Conservation (phyloP, 2,797 vertebrate genomes). For the Epinephelus malabaricus region DNA sequence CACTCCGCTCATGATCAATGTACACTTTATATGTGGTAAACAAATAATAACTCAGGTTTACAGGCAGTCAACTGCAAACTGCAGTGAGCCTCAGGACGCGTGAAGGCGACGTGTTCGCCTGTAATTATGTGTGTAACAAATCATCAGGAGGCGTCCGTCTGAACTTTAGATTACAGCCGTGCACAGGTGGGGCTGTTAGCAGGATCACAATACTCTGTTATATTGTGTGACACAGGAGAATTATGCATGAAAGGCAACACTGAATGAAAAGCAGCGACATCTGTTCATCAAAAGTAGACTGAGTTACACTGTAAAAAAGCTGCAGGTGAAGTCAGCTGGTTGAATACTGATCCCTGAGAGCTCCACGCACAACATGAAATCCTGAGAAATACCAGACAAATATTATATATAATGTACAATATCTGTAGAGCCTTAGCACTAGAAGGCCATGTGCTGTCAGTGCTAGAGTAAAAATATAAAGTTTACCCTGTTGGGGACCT, state of each 20-base stretch:
- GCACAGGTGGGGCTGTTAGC: constrained; percentile 51
- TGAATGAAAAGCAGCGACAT: constrained; percentile 5
- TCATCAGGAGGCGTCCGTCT: constrained; percentile 38
- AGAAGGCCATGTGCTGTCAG: too few species aligned
- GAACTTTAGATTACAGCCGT: constrained; percentile 35
- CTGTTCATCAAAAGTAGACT: constrained; percentile 16
- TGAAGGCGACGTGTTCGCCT: constrained; percentile 8
- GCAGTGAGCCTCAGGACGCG: constrained; percentile 9
- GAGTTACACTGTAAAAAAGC: background rate
- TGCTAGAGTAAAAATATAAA: too few species aligned
- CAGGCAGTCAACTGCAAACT: constrained; percentile 56
- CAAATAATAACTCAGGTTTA: constrained; percentile 73
- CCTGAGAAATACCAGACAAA: too few species aligned
- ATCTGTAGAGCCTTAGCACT: too few species aligned
- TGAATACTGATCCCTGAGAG: background rate
- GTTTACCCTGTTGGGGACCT: too few species aligned
- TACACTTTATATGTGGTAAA: constrained; percentile 64
- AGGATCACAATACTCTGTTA: background rate
- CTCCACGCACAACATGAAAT: too few species aligned
- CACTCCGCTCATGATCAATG: constrained; percentile 63
- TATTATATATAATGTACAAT: too few species aligned
- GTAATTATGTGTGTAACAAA: constrained; percentile 55
- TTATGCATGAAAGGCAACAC: background rate
- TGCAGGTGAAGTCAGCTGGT: background rate
- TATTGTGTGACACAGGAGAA: background rate